Base-by-base conservation (phyloP, 2,888 invertebrate species). In the Ophion obscuratus region DNA sequence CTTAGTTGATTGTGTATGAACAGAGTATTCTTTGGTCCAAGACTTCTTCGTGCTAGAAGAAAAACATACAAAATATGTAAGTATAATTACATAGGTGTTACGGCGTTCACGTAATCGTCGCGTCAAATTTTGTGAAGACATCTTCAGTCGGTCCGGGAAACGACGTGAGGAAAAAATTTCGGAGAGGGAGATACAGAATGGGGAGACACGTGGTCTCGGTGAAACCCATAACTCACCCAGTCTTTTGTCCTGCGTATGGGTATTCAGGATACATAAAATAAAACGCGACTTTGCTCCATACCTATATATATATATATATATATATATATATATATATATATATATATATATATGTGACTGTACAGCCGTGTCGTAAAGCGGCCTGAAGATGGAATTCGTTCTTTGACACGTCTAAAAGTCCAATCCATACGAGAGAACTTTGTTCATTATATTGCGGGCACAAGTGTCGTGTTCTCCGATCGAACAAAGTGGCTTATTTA, bases 211-310 rank as follows among this genome's bases (percentile, higher is more conserved):
- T 79, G 71, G 36, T 62, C 62, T 47, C 71, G 71, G 79, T 64
- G 62, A 70, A 71, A 79, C 70, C 47, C 79, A 79, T 79, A 79
- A 79, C 79, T 79, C 79, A 79, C 71, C 71, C 79, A 27, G 71
- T 17, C 79, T 79, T 79, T 79, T 79, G 71, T 71, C 64, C 62
- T 70, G 53, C 47, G 31, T 31, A 47, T 70, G 61, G 70, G 40
- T 20, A 44, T 40, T 66, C 64, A 61, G 44, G 70, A 70, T 36
- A 20, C n/a, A 70, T 59, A 62, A 79, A 70, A 75, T 57, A 77
- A 57, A 77, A 77, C 31, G 66, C 44, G 74, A 40, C 20, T 64
- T 14, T 14, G 17, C 36, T 17, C 9, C 3, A 31, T 4, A 31
- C 31, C 2, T 31, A 31, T 31, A 4, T 4, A 31, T 4, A 31